These are phyloP conservation scores for Diogma glabrata DNA, from an alignment of 2,888 invertebrate genomes.

Conservation along the genomic window DNA sequence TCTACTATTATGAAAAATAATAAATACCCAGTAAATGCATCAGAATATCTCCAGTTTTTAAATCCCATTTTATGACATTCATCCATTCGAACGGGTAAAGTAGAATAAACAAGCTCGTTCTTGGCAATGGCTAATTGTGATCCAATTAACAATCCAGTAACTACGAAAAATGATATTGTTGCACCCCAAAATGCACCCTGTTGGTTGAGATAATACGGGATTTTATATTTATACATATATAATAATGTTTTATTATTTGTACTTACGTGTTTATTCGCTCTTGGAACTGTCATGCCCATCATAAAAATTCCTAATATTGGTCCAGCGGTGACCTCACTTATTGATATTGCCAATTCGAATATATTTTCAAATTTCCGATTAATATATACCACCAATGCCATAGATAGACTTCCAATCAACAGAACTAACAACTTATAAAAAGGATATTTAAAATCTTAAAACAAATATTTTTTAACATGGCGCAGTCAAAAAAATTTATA, in stretches of 20 bases:
- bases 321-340: slow-evolving; percentile 52
- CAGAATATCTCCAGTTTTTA: background rate
- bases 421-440: slow-evolving; percentile 37
- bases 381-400: slow-evolving; percentile 44
- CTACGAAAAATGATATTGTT: slow-evolving; percentile 38
- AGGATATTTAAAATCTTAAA: too few species aligned
- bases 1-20: too few species aligned
- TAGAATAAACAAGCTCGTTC: slow-evolving; percentile 25
- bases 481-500: too few species aligned
- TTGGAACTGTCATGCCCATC: slow-evolving; percentile 54
- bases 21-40: background rate
- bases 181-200: slow-evolving; percentile 43
- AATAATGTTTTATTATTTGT: too few species aligned
- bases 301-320: slow-evolving; percentile 56
- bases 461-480: too few species aligned
- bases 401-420: slow-evolving; percentile 40
- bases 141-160: slow-evolving; percentile 41
- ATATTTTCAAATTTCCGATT: slow-evolving; percentile 53
- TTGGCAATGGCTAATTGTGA: slow-evolving; percentile 36
- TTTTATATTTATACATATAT: too few species aligned
- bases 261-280: slow-evolving; percentile 47
- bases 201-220: too few species aligned
- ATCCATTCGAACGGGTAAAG: slow-evolving; percentile 18
- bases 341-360: slow-evolving; percentile 50
- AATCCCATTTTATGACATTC: slow-evolving; percentile 16